Evolutionary conservation across 2,797 vertebrate genomes (phyloP), one percentile per base, ranked within the genome.

Genomic region (Aphelocoma californica): DNA sequence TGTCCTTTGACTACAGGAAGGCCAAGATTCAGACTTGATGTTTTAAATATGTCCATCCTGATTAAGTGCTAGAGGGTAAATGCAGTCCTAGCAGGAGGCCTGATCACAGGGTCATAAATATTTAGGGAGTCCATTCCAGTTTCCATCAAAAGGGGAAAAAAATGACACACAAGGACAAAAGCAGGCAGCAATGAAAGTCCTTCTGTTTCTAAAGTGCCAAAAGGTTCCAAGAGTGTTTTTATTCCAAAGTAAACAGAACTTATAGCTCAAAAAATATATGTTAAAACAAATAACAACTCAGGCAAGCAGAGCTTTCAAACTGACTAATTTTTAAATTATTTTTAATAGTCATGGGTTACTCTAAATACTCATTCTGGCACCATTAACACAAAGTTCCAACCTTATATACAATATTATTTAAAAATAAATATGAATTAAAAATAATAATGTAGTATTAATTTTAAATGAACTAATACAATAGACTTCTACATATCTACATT

Each of bases 31-130:
- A 65, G 58, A 6, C 26, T 79, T 81, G 53, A 29, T 90, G 44
- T 58, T 92, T 93, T 71, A 92, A 95, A 88, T 86, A 69, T 42
- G 73, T 78, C 77, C 60, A 71, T 81, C 40, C 32, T 74, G 65
- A 91, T 86, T 86, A 91, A 83, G 40, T 19, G 20, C 31, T 83
- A 53, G 78, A 88, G 53, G 58, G 40, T 86, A 90, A 83, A 78
- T 48, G 53, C 40, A 91, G 42, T n/a, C n/a, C 48, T 62, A 91
- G 69, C 60, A 71, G 74, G 26, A 69, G 48, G 40, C 12, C 51
- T 53, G 45, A 79, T 86, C 56, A 75, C 21, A 29, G 6, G 47
- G 23, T 81, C 64, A 94, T 95, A 87, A 86, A 84, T 93, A 95
- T 95, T 95, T 93, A 90, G 81, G 21, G 40, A 86, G 51, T 36